Evolutionary conservation across 1,140 invertebrate species (phyloP).

Genomic region (Orius insidiosus): DNA sequence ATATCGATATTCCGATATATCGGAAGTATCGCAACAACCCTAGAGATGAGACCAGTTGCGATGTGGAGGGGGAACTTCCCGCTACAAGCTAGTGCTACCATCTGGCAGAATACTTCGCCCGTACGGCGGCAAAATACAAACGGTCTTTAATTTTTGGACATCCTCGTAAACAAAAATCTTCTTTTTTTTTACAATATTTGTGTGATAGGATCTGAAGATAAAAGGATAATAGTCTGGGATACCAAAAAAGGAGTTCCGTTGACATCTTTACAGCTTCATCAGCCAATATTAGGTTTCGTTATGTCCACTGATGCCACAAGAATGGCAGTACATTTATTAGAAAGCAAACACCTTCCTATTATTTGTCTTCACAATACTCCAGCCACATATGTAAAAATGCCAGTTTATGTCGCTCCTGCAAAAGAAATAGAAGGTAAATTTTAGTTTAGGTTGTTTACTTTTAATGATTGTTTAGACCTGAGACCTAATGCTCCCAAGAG

Average conservation of each 20-base stretch:
- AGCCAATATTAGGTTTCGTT: conserved; percentile 52
- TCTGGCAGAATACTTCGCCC: too few relatives aligned
- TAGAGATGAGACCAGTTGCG: too few relatives aligned
- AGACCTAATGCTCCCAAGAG: conserved; percentile 50
- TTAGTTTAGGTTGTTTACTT: conserved; percentile 5
- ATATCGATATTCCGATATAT: too few relatives aligned
- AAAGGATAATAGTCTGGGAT: conserved; percentile 66
- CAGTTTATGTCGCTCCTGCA: conserved; percentile 54
- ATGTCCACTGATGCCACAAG: conserved; percentile 59
- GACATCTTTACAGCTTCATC: conserved; percentile 55
- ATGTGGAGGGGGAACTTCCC: too few relatives aligned
- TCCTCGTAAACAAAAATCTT: not conserved
- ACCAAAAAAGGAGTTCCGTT: conserved; percentile 54
- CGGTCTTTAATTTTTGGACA: too few relatives aligned
- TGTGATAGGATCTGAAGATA: conserved; percentile 52
- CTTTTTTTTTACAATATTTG: not conserved
- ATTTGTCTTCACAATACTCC: conserved; percentile 67
- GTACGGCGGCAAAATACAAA: too few relatives aligned
- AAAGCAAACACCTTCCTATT: conserved; percentile 56
- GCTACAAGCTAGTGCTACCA: too few relatives aligned
- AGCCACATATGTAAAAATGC: conserved; percentile 62
- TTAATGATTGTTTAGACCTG: conserved; percentile 31
- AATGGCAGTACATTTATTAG: conserved; percentile 51
- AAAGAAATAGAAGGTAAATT: conserved; percentile 43
- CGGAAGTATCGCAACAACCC: too few relatives aligned